A percentile compares a stretch with the other conserved stretches of the same genome.
phyloP scores from a whole-genome alignment of 2,888 invertebrate genomes.

The Aporophyla nigra region DNA sequence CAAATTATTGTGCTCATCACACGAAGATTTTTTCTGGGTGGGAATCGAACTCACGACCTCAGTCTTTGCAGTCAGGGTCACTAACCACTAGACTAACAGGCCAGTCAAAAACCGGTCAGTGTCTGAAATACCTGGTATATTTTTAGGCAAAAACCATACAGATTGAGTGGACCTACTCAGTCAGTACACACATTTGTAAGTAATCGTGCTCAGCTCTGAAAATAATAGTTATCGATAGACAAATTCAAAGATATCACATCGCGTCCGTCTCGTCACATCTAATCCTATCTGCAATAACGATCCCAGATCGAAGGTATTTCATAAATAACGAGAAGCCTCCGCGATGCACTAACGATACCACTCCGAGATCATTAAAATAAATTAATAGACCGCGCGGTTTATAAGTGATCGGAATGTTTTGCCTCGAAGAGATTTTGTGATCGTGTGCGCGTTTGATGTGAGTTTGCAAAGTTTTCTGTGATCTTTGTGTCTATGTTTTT shows the following conservation, averaged over 20 bases:
- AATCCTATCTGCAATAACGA: conserved; percentile 43
- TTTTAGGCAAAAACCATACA: too few relatives aligned
- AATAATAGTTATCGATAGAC: background rate
- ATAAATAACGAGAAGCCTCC: conserved; percentile 74
- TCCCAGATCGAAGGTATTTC: conserved; percentile 69
- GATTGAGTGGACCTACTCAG: too few relatives aligned
- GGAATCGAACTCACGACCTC: too few relatives aligned
- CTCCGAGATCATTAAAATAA: conserved; percentile 60
- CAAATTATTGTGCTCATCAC: too few relatives aligned
- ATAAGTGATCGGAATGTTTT: conserved; percentile 40
- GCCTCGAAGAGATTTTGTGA: background rate
- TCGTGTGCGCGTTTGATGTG: background rate
- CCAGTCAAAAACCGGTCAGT: too few relatives aligned
- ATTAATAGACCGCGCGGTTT: conserved; percentile 54
- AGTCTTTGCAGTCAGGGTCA: too few relatives aligned
- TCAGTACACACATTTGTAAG: too few relatives aligned
- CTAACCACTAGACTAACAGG: too few relatives aligned
- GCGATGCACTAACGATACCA: conserved; percentile 62
- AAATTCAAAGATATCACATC: conserved; percentile 36
- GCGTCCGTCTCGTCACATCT: conserved; percentile 45
- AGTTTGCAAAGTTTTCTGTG: background rate
- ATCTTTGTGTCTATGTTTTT: background rate
- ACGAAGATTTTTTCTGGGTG: too few relatives aligned
- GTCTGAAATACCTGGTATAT: too few relatives aligned
- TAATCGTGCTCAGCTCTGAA: too few relatives aligned